A percentile compares a stretch with the other conserved stretches of the same genome.
These are phyloP conservation scores for Haliclona indistincta DNA, from an alignment of 37 sponge, comb jelly and placozoan species.

Conservation along the genomic window DNA sequence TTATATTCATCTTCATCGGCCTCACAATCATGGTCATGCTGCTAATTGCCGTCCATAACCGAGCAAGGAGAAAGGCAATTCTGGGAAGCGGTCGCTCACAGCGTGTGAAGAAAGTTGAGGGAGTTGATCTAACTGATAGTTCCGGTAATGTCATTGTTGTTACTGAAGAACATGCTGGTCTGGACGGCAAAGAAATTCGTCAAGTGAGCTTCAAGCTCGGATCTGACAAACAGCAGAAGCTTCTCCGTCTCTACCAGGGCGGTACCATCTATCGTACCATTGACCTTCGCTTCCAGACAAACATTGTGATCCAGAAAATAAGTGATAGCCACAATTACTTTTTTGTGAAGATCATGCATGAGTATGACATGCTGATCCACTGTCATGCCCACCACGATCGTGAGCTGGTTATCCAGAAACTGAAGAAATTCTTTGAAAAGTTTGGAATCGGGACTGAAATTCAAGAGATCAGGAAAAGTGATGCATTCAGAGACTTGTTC, in stretches of 20 bases:
- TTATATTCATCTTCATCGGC: slow-evolving; percentile 65
- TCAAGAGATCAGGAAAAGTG: slow-evolving; percentile 57
- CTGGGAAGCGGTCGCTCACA: slow-evolving; percentile 37
- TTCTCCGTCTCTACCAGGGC: slow-evolving; percentile 49
- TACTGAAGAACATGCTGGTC: slow-evolving; percentile 59
- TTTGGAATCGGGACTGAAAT: slow-evolving; percentile 44
- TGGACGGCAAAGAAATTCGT: slow-evolving; percentile 39
- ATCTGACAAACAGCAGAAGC: slow-evolving; percentile 47
- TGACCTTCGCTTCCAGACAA: slow-evolving; percentile 63
- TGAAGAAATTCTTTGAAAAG: slow-evolving; percentile 57
- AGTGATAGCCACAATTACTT: slow-evolving; percentile 49
- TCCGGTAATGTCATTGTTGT: slow-evolving; percentile 63
- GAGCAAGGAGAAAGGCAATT: slow-evolving; percentile 45
- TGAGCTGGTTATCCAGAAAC: slow-evolving; percentile 50
- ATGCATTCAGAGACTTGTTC: slow-evolving; percentile 44
- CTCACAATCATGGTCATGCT: slow-evolving; percentile 59
- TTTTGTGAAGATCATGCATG: slow-evolving; percentile 63
- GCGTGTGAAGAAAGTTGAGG: slow-evolving; percentile 56
- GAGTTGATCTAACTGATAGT: slow-evolving; percentile 51
- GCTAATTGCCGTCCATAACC: slow-evolving; percentile 61
- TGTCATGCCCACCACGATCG: slow-evolving; percentile 47
- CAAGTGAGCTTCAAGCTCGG: slow-evolving; percentile 74
- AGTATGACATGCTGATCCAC: slow-evolving; percentile 68
- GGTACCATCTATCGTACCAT: slow-evolving; percentile 44
- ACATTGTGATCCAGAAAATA: slow-evolving; percentile 46